Evolutionary conservation across 2,797 vertebrate species (phyloP).

Genomic region (Spinus pinus): DNA sequence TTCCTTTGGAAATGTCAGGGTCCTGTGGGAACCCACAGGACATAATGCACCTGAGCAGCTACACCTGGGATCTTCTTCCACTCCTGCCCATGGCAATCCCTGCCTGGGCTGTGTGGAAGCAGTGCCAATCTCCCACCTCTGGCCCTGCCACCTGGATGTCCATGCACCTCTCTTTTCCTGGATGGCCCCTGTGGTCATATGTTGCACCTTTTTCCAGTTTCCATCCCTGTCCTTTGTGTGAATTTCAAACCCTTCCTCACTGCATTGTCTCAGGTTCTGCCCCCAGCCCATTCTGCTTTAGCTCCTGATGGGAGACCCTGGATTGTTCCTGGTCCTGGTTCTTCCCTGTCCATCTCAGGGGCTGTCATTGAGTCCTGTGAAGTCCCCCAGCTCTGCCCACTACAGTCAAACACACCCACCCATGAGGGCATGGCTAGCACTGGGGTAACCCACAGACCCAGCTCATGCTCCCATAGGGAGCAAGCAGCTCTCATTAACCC

Average conservation of each 20-base stretch:
- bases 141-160: not conserved
- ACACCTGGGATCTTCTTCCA: too few species aligned
- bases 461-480: not conserved
- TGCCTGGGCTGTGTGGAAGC: not conserved
- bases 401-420: accelerated
- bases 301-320: not conserved
- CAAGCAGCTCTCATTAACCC: not conserved
- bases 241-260: accelerated
- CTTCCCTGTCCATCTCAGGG: not conserved
- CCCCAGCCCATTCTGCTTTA: not conserved
- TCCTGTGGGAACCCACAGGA: not conserved
- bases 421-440: not conserved
- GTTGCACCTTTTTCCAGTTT: not conserved
- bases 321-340: not conserved
- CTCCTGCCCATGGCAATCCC: accelerated
- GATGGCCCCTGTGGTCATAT: not conserved
- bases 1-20: not conserved
- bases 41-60: not conserved
- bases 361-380: not conserved
- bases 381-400: not conserved
- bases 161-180: not conserved
- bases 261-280: not conserved
- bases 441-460: not conserved
- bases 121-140: not conserved
- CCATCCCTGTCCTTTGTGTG: too few species aligned